Conservation (phyloP, 1,140 invertebrate species). For the Hylaeus volcanicus region DNA sequence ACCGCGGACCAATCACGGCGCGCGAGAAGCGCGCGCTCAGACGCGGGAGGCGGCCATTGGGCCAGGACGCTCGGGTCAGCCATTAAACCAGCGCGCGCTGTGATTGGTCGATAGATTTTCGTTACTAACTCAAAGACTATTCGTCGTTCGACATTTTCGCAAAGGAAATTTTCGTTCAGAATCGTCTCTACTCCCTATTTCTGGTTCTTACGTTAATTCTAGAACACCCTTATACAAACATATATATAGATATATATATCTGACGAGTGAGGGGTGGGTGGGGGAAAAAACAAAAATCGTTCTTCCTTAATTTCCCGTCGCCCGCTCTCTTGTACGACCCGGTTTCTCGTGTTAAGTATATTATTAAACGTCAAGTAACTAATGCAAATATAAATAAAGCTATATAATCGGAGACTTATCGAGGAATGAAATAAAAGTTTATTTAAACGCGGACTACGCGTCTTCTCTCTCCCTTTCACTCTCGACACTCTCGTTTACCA, state of each 20-base stretch:
- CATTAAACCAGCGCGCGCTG: no score
- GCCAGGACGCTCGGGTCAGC: no score
- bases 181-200: no score
- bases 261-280: neutral
- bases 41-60: no score
- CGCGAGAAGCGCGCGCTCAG: no score
- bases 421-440: slow-evolving; percentile 47
- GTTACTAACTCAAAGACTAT: no score
- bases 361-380: slow-evolving; percentile 63
- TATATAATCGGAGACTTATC: slow-evolving; percentile 40
- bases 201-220: no score
- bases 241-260: slow-evolving; percentile 34
- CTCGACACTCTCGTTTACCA: slow-evolving; percentile 34
- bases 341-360: slow-evolving; percentile 66
- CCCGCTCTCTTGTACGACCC: slow-evolving; percentile 19
- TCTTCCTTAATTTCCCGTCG: slow-evolving; percentile 38
- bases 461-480: slow-evolving; percentile 1
- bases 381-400: slow-evolving; percentile 69
- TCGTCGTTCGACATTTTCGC: no score
- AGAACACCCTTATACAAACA: neutral
- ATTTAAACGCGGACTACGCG: slow-evolving; percentile 19
- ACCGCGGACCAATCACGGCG: no score
- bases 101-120: no score
- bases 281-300: slow-evolving; percentile 47
- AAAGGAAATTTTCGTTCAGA: no score